phyloP scores from a whole-genome alignment of 92 coral and sea anemone genomes.

The Epizoanthus fatuus region DNA sequence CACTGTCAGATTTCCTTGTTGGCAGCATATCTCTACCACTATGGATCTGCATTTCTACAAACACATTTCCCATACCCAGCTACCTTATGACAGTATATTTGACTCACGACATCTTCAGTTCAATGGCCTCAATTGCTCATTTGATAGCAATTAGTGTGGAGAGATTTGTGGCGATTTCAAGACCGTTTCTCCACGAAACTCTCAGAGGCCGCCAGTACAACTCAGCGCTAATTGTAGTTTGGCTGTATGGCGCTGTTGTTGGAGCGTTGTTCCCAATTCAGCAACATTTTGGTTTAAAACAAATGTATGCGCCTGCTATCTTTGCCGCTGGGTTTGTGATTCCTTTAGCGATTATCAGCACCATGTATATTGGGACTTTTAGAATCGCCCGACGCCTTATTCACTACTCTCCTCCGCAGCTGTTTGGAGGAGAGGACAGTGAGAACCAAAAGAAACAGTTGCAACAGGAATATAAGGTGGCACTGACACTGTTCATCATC shows the following conservation, averaged over 20 bases:
- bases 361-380: constrained; percentile 36
- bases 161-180: constrained; percentile 27
- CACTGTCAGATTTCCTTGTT: constrained; percentile 31
- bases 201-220: constrained; percentile 7
- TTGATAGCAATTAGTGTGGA: constrained; percentile 41
- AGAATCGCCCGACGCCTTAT: constrained; percentile 25
- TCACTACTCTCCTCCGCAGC: constrained; percentile 19
- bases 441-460: not conserved
- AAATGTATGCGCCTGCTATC: constrained; percentile 26
- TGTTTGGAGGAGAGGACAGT: not conserved
- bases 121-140: constrained; percentile 38
- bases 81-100: not conserved
- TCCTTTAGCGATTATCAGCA: constrained; percentile 15
- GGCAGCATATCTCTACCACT: constrained; percentile 27
- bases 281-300: not conserved
- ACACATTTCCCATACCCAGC: not conserved
- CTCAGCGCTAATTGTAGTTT: constrained; percentile 2
- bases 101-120: constrained; percentile 33
- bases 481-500: constrained; percentile 23
- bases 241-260: constrained; percentile 20
- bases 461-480: constrained; percentile 24
- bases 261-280: constrained; percentile 30
- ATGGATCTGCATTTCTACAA: constrained; percentile 38
- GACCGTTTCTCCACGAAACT: not conserved
- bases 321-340: constrained; percentile 29